Conservation (phyloP, 1,140 invertebrate species). For the Bombus huntii region DNA sequence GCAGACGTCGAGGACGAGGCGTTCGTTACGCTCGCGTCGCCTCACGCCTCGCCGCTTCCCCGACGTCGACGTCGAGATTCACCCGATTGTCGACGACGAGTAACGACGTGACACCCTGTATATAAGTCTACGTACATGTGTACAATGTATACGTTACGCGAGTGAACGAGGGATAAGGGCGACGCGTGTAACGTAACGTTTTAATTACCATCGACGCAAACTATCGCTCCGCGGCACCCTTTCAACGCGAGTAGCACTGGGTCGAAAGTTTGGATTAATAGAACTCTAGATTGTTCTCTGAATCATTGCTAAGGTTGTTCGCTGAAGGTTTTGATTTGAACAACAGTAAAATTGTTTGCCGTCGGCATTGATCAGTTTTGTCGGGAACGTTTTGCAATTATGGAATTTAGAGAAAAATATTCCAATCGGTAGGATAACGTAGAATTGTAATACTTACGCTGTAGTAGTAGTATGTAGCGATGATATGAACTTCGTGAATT, state of each 20-base stretch:
- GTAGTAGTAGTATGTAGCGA: too few species aligned
- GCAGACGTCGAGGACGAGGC: slow-evolving; percentile 57
- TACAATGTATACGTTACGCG: not conserved
- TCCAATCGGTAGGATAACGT: too few species aligned
- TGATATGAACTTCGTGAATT: too few species aligned
- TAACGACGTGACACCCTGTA: slow-evolving; percentile 59
- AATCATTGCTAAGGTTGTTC: not conserved
- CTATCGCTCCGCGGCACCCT: not conserved
- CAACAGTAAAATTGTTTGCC: too few species aligned
- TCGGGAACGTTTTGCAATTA: too few species aligned
- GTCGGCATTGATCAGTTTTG: too few species aligned
- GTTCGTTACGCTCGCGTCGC: slow-evolving; percentile 68
- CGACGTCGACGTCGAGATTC: slow-evolving; percentile 66
- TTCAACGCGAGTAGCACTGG: not conserved
- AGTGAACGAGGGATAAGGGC: not conserved
- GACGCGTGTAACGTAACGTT: not conserved
- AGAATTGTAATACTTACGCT: too few species aligned
- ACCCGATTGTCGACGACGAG: slow-evolving; percentile 52
- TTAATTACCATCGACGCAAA: slow-evolving; percentile 13
- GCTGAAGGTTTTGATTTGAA: not conserved
- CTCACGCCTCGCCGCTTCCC: slow-evolving; percentile 67
- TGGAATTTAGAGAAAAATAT: too few species aligned
- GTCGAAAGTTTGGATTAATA: slow-evolving; percentile 19
- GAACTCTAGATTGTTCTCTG: not conserved
- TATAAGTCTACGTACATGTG: not conserved